Percentiles rank a stretch among this genome's conserved stretches.
Evolutionary conservation across 2,113 vertebrate genomes (phyloP).

Genomic region (Nothobranchius furzeri): DNA sequence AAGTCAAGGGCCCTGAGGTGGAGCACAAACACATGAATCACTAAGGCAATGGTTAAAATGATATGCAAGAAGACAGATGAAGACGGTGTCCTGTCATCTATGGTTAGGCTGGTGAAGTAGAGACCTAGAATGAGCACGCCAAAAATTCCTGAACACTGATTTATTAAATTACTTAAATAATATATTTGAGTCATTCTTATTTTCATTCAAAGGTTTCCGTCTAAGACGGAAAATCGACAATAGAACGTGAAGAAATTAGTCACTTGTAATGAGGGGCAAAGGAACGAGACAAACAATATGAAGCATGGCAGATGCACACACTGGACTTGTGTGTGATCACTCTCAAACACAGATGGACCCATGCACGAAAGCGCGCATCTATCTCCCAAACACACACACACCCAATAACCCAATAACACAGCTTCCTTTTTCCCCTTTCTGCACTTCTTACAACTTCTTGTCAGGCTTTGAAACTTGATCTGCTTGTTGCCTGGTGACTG

Average conservation of each 20-base stretch:
- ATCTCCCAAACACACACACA: constrained; percentile 31
- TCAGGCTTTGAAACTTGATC: constrained; percentile 80
- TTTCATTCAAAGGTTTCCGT: not conserved
- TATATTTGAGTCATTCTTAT: not conserved
- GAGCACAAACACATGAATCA: constrained; percentile 56
- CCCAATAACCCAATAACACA: constrained; percentile 24
- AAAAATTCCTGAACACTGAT: constrained; percentile 23
- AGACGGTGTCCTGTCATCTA: constrained; percentile 48
- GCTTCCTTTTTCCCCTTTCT: constrained; percentile 38
- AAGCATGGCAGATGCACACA: constrained; percentile 26
- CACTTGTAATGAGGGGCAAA: constrained; percentile 14
- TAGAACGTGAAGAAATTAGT: constrained; percentile 9
- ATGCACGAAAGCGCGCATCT: constrained; percentile 2
- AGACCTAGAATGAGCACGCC: constrained; percentile 29
- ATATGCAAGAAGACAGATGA: constrained; percentile 40
- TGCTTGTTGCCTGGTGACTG: constrained; percentile 77
- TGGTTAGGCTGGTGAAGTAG: constrained; percentile 27
- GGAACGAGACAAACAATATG: constrained; percentile 20
- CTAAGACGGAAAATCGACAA: constrained; percentile 2
- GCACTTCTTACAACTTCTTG: constrained; percentile 71
- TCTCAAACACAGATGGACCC: constrained; percentile 31
- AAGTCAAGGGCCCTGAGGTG: constrained; percentile 9
- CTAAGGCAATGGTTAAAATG: constrained; percentile 34
- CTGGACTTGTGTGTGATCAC: constrained; percentile 16
- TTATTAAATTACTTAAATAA: constrained; percentile 16